Conservation (phyloP, 2,113 vertebrate genomes). For the Romanogobio albipinnatus region DNA sequence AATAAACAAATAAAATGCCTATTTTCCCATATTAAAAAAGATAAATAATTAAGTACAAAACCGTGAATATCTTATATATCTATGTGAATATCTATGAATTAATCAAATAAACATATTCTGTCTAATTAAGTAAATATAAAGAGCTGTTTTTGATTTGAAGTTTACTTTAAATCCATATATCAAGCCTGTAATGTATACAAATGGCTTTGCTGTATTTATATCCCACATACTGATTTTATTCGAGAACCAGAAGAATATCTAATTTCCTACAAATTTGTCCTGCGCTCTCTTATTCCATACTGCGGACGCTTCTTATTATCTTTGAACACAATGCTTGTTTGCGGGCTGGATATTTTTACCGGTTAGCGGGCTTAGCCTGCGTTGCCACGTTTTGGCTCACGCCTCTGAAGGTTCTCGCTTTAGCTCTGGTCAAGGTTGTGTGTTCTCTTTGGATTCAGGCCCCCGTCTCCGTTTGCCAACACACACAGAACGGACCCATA, state of each 20-base stretch:
- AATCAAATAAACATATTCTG: neutral
- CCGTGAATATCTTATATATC: neutral
- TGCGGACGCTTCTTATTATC: slow-evolving; percentile 25
- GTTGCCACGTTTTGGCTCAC: slow-evolving; percentile 58
- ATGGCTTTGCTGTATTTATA: neutral
- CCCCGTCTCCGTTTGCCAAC: slow-evolving; percentile 64
- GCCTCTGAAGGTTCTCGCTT: slow-evolving; percentile 57
- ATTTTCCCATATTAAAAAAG: neutral
- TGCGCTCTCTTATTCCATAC: neutral
- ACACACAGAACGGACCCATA: slow-evolving; percentile 66
- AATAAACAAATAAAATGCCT: neutral
- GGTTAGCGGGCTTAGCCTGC: slow-evolving; percentile 30
- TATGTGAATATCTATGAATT: too few relatives aligned
- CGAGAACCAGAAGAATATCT: neutral
- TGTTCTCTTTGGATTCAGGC: slow-evolving; percentile 62
- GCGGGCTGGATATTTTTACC: slow-evolving; percentile 43
- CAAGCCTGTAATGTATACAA: neutral
- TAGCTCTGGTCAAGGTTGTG: slow-evolving; percentile 64
- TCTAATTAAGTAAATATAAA: neutral
- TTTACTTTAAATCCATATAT: neutral
- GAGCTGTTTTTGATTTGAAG: neutral
- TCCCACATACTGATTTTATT: slow-evolving; percentile 10
- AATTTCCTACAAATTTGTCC: slow-evolving; percentile 9
- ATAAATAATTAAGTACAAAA: neutral
- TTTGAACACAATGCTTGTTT: slow-evolving; percentile 37